These are phyloP conservation scores for Notothenia coriiceps DNA, from an alignment of 2,113 vertebrate species.

Conservation along the genomic window DNA sequence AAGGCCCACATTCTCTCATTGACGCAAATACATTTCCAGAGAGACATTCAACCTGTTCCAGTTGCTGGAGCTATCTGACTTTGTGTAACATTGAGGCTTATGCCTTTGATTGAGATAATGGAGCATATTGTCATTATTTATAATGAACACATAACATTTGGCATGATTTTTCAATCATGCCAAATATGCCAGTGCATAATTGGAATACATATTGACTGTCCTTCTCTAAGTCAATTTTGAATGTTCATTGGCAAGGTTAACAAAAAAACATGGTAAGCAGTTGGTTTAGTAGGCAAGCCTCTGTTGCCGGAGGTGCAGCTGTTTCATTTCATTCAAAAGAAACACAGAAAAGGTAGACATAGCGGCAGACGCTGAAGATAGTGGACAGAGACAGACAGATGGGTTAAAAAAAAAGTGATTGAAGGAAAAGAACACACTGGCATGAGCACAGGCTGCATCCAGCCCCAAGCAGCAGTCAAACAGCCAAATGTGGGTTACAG, in stretches of 20 bases:
- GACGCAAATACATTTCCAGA: constrained; percentile 76
- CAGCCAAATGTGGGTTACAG: constrained; percentile 21
- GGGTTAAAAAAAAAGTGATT: constrained; percentile 9
- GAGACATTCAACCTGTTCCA: constrained; percentile 64
- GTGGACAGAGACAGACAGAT: constrained; percentile 5
- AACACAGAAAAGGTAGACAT: neutral
- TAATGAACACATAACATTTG: constrained; percentile 23
- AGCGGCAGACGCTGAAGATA: neutral
- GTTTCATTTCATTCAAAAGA: constrained; percentile 21
- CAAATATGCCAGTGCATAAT: neutral
- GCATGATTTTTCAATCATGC: neutral
- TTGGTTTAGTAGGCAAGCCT: neutral
- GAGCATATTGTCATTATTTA: constrained; percentile 11
- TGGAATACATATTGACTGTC: neutral
- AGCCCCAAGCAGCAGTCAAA: constrained; percentile 41
- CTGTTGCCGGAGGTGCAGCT: neutral
- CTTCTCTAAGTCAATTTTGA: neutral
- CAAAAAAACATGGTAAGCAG: neutral
- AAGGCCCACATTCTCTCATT: constrained; percentile 75
- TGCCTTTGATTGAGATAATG: constrained; percentile 30
- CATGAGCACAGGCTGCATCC: constrained; percentile 29
- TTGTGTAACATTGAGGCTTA: constrained; percentile 46
- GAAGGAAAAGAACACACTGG: constrained; percentile 27
- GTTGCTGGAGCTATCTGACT: constrained; percentile 51
- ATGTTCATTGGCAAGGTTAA: neutral